These are phyloP conservation scores for Diabrotica balteata DNA, from an alignment of 2,888 invertebrate species.

Conservation along the genomic window DNA sequence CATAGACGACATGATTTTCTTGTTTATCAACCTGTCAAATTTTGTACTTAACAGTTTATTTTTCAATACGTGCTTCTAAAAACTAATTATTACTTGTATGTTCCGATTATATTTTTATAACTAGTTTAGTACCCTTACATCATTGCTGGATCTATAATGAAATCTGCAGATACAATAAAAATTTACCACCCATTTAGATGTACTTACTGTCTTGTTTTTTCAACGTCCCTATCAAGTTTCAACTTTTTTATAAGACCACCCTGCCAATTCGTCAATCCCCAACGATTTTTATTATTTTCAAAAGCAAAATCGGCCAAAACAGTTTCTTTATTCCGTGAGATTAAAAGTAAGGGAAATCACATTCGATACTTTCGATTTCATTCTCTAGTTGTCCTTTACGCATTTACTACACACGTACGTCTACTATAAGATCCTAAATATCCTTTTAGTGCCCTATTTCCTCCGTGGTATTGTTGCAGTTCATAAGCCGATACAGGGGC, in stretches of 20 bases:
- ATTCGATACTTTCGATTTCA: conserved; percentile 27
- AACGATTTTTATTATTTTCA: conserved; percentile 17
- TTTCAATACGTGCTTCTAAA: too few species aligned
- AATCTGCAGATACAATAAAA: background rate
- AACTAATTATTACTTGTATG: too few species aligned
- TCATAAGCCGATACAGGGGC: conserved; percentile 2
- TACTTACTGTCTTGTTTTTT: too few species aligned
- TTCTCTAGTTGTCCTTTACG: conserved; percentile 26
- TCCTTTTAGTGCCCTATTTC: conserved; percentile 29
- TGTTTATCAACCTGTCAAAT: too few species aligned
- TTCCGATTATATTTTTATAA: too few species aligned
- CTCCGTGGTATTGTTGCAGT: conserved; percentile 21
- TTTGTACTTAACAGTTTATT: too few species aligned
- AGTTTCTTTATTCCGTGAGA: conserved; percentile 22
- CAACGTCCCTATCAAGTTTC: background rate
- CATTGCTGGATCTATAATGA: too few species aligned
- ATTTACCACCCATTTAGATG: too few species aligned
- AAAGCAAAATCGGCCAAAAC: conserved; percentile 22
- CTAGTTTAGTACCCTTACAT: too few species aligned
- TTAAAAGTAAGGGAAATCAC: conserved; percentile 18
- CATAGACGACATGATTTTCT: too few species aligned
- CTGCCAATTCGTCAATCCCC: conserved; percentile 16
- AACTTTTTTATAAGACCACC: conserved; percentile 17
- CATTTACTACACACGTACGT: conserved; percentile 29
- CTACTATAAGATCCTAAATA: conserved; percentile 28